Evolutionary conservation across 2,888 invertebrate genomes (phyloP), one percentile per base, ranked within the genome.

Genomic region (Protophormia terraenovae): DNA sequence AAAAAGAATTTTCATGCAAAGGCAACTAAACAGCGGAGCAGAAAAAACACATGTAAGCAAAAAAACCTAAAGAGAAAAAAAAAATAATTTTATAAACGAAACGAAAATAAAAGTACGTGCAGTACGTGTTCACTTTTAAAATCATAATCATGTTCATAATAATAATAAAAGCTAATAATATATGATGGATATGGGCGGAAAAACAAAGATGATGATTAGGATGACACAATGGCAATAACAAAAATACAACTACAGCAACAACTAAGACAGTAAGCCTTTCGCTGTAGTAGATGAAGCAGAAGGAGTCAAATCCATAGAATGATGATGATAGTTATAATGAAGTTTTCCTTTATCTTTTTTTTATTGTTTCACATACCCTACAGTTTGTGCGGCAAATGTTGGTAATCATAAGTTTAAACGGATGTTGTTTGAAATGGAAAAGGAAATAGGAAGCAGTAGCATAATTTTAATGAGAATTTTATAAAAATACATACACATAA

Each of bases 111-210:
- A 84, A 82, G 83, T 83, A 80, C 83, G 84, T 86, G 86, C 80
- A 80, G 86, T 87, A 87, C 88, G 84, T 87, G 87, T 86, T 86
- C 87, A 86, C 87, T 81, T 87, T 82, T 83, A 71, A 87, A 87
- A 88, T 87, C 88, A 86, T 87, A 87, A 88, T 88, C 87, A 88
- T 87, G 79, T 85, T 87, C 86, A 87, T 88, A 87, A 88, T 88
- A 88, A 88, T 86, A 88, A 87, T 88, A 87, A 88, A 88, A 86
- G 76, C 84, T 88, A 88, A 88, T 88, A 87, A 87, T 84, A 87
- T 87, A 86, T 87, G 87, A 87, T 88, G 87, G 84, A 87, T 86
- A 87, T 88, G 88, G 88, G 88, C 87, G 87, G 86, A 87, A 83
- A 87, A 87, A 69, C 66, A 79, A 76, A 79, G 84, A 84, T 86